Conservation (phyloP, 2,113 vertebrate genomes). For the Corydoras sp. region DNA sequence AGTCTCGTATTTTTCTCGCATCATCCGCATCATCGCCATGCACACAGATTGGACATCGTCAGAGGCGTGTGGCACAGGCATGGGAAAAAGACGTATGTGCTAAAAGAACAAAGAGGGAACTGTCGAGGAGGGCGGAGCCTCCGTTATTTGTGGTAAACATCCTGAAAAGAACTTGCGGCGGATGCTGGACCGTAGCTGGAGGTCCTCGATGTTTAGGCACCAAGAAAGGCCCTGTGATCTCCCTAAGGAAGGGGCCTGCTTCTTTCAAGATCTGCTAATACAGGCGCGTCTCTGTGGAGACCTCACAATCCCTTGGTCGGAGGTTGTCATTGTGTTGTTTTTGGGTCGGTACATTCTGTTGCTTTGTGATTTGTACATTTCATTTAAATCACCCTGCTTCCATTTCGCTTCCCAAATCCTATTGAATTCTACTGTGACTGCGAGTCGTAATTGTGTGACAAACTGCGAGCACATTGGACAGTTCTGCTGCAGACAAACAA, state of each 20-base stretch:
- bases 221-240: constrained; percentile 64
- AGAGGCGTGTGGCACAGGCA: constrained; percentile 66
- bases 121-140: constrained; percentile 44
- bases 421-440: constrained; percentile 50
- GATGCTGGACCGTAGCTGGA: constrained; percentile 56
- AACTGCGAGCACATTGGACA: constrained; percentile 41
- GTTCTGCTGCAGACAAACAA: constrained; percentile 9
- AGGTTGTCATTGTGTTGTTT: constrained; percentile 52
- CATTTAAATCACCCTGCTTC: constrained; percentile 75
- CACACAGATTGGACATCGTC: constrained; percentile 73
- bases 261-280: constrained; percentile 64
- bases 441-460: constrained; percentile 42
- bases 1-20: constrained; percentile 25
- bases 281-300: constrained; percentile 22
- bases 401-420: constrained; percentile 37
- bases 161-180: constrained; percentile 45
- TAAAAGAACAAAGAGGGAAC: constrained; percentile 47
- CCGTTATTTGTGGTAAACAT: constrained; percentile 56
- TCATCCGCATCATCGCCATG: constrained; percentile 68
- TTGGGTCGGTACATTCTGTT: constrained; percentile 65
- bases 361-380: constrained; percentile 60
- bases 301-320: constrained; percentile 46
- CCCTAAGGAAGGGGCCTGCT: constrained; percentile 61
- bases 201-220: constrained; percentile 59
- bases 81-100: constrained; percentile 57